Evolutionary conservation across 2,113 vertebrate genomes (phyloP), one percentile per base, ranked within the genome.

Genomic region (Phrynocephalus versicolor): DNA sequence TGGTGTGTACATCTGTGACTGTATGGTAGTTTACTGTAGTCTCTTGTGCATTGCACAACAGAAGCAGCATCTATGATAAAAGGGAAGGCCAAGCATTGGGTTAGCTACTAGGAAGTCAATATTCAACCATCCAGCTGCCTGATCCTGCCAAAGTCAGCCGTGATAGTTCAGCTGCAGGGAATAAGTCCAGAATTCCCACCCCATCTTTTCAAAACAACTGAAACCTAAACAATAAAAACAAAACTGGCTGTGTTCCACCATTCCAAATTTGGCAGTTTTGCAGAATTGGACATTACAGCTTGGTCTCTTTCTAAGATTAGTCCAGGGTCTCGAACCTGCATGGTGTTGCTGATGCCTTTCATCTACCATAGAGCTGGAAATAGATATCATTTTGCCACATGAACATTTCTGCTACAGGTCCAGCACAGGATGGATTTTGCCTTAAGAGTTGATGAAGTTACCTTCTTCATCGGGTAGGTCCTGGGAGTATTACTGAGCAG

Each of bases 1-100:
- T 81, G 77, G 69, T 70, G 74, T 64, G 84, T 51, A 65, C 58
- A 81, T 73, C 41, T 73, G 6, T 65, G 25, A 35, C 33, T 33
- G n/a, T 73, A 41, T 21, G n/a, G 25, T 37, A 51, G 62, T 74
- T n/a, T n/a, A n/a, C n/a, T n/a, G n/a, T 60, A 72, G 25, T 80
- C 84, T 37, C 70, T 65, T 51, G 41, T 74, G 84, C 33, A 74
- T 64, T 58, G 73, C 14, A 23, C 23, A 70, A 78, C 51, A 79
- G 83, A 78, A 79, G 27, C 75, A 65, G 18, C 9, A 16, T 81
- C 70, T 65, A 64, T 81, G 70, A 86, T 81, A 73, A 86, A 81
- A 79, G 57, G 57, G 16, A 85, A 80, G 39, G 21, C 21, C 30
- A 73, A 64, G 37, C 39, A 45, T 33, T 73, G 84, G 82, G 69